Evolutionary conservation across 2,113 vertebrate species (phyloP).

Genomic region (Pimephales promelas): DNA sequence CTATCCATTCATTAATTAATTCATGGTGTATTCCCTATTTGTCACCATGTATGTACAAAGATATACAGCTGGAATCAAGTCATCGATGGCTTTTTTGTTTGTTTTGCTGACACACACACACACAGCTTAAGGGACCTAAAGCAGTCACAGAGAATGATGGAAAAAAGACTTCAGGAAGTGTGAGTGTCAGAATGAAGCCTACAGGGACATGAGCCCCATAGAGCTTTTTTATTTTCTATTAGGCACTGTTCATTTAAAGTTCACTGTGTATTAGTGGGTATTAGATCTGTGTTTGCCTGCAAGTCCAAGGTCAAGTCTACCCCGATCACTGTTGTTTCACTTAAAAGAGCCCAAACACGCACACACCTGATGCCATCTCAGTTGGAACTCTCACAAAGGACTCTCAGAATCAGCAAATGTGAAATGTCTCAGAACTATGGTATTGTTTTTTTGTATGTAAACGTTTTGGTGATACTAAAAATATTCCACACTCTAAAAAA

Average conservation of each 20-base stretch:
- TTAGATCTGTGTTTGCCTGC: constrained; percentile 15
- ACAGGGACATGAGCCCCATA: neutral
- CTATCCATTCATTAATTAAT: neutral
- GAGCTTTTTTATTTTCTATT: neutral
- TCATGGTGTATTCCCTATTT: neutral
- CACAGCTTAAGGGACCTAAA: constrained; percentile 11
- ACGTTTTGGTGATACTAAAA: neutral
- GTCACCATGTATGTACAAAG: neutral
- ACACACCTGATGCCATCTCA: constrained; percentile 48
- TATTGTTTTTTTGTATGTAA: neutral
- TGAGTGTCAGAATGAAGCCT: constrained; percentile 21
- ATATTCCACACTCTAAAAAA: no score
- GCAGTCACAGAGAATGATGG: constrained; percentile 19
- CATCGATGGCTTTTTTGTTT: neutral
- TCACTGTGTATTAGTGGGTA: constrained; percentile 15
- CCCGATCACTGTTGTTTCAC: constrained; percentile 7
- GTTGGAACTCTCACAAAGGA: constrained; percentile 3
- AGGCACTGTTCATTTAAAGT: constrained; percentile 56
- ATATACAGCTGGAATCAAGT: neutral
- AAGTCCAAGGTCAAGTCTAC: constrained; percentile 46
- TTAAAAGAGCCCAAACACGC: constrained; percentile 33
- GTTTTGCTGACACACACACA: neutral
- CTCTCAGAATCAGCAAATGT: neutral
- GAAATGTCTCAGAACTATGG: neutral
- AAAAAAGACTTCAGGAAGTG: constrained; percentile 7